Conservation (phyloP, 2,797 vertebrate genomes). For the Urosaurus nigricauda region DNA sequence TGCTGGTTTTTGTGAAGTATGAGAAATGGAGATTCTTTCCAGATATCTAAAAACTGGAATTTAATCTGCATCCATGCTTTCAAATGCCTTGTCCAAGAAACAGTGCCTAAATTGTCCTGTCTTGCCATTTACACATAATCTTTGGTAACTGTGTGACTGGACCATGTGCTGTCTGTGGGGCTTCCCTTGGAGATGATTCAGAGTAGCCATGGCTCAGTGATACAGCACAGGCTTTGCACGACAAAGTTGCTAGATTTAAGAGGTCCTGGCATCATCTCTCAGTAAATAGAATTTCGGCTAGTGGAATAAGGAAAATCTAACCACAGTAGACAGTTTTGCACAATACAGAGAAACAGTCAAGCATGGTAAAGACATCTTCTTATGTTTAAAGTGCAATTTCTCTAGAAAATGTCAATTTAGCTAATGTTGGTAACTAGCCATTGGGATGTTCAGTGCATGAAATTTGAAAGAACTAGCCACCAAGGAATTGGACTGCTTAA, state of each 20-base stretch:
- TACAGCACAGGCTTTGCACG: not conserved
- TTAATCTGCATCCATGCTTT: not conserved
- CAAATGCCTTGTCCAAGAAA: too few species aligned
- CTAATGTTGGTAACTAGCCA: not conserved
- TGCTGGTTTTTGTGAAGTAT: not conserved
- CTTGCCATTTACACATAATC: not conserved
- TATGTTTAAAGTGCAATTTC: not conserved
- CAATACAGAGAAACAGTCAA: not conserved
- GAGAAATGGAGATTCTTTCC: not conserved
- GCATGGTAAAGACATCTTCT: not conserved
- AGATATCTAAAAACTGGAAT: not conserved
- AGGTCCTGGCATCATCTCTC: not conserved
- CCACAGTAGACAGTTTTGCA: not conserved
- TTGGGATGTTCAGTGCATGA: not conserved
- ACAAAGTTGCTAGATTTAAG: too few species aligned
- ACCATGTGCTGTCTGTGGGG: not conserved
- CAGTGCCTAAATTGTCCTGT: too few species aligned
- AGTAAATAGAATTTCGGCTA: not conserved
- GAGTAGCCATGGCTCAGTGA: not conserved
- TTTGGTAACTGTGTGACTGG: not conserved
- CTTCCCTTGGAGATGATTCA: not conserved
- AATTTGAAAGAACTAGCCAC: not conserved
- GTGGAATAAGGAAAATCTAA: not conserved
- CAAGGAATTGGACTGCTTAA: not conserved
- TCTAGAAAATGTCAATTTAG: not conserved